Conservation (phyloP, 2,888 invertebrate genomes). For the Pteria penguin region DNA sequence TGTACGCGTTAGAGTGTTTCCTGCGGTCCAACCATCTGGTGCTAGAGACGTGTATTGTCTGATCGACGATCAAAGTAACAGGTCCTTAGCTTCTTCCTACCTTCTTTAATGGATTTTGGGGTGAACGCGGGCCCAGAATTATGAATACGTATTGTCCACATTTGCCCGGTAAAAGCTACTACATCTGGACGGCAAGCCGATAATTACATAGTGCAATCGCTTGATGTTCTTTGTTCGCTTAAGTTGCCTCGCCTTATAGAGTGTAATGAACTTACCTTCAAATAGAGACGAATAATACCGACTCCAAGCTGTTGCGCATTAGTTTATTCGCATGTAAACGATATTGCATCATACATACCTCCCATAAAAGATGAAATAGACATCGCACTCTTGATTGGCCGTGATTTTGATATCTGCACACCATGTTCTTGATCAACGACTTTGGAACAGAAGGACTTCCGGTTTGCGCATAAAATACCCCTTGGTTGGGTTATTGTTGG, state of each 20-base stretch:
- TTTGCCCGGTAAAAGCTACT: background rate
- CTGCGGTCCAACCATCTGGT: background rate
- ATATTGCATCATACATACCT: background rate
- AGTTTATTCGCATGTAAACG: background rate
- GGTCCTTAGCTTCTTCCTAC: background rate
- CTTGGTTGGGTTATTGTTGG: background rate
- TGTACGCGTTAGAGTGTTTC: background rate
- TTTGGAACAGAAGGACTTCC: background rate
- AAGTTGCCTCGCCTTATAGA: background rate
- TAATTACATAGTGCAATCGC: background rate
- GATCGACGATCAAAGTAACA: background rate
- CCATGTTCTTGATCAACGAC: background rate
- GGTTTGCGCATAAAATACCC: background rate
- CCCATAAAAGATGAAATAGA: background rate
- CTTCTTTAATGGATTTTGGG: background rate
- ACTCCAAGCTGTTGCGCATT: background rate
- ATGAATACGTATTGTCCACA: background rate
- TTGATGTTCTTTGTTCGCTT: background rate
- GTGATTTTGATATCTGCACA: background rate
- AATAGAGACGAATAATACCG: background rate
- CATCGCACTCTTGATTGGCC: background rate
- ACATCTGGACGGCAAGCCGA: background rate
- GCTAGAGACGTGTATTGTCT: background rate
- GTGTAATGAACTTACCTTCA: background rate
- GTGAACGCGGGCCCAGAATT: background rate